Base-by-base conservation (phyloP, 2,888 invertebrate species). In the Hoplodrina ambigua region DNA sequence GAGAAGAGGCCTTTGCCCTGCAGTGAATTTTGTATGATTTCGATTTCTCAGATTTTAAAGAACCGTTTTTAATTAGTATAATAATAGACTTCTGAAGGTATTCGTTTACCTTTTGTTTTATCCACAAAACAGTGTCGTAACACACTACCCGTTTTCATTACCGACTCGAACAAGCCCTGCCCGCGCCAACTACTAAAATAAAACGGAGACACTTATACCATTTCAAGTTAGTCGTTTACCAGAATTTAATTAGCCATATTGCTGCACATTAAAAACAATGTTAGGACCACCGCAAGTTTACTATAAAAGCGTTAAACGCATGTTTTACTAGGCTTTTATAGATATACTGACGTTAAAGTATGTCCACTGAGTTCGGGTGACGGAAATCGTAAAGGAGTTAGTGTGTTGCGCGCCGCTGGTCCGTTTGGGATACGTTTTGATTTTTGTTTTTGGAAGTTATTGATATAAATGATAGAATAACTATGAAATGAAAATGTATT, bases 181-280 rank as follows among this genome's bases (percentile, higher is more conserved):
- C 69, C 65, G 59, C 70, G 75, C 59, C 76, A 60, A 67, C 72
- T 61, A 73, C 81, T 78, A 83, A 87, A 86, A 86, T 86, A 86
- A 87, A 87, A 73, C 83, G 72, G 50, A 67, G 68, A 74, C 77
- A 77, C 75, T 72, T 77, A 80, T 80, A 83, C 74, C 81, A 81
- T 79, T 84, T 63, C 82, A 84, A 84, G 84, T 84, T 84, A 84
- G 88, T 88, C 89, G 90, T 93, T 90, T 78, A 86, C 84, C 84
- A 87, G 88, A 87, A 89, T 94, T 95, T 95, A 95, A 95, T 93
- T 93, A 89, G 90, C 87, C 92, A 88, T 93, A 91, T 92, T 92
- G 93, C 92, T 88, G 91, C 89, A 92, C 94, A 94, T 95, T 94
- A 95, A 95, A 94, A 91, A 95, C 95, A 95, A 94, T 94, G 95